Evolutionary conservation across 1,140 invertebrate species (phyloP), one percentile per base, ranked within the genome.

Genomic region (Sycobia sp.): DNA sequence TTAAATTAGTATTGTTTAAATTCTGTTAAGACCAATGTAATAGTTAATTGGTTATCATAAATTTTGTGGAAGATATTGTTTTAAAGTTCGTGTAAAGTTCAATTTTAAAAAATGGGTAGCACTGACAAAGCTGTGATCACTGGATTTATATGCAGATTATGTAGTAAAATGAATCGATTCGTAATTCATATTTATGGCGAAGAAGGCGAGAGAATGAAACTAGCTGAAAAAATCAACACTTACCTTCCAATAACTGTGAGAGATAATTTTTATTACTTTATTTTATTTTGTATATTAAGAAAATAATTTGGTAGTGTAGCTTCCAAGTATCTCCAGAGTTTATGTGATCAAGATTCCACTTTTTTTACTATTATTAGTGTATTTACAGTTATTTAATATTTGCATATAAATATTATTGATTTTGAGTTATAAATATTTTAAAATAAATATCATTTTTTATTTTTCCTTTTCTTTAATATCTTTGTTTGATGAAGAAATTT

Each of bases 121-220:
- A 85, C 89, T 64, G 89, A 90, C 71, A 88, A 86, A 82, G 89
- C 87, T 59, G 84, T 90, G 69, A 85, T 91, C 67, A 90, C 89
- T 27, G 89, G 90, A 67, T 91, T 90, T 80, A 88, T 91, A 73
- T 91, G 90, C 80, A 85, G 90, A 76, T 84, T 91, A 32, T 91
- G 90, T 80, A 90, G 89, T 46, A 89, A 90, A 84, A 90, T 91
- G 88, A 90, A 90, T 76, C 84, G 86, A 75, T 88, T 88, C 71
- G 90, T 91, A 51, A 86, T 91, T 67, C 89, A 90, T 75, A 90
- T 91, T 73, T 90, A 90, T 77, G 88, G 89, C 7, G 88, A 90
- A 73, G 87, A 90, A 82, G 89, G 89, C 41, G 84, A 86, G 70
- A 86, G 87, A 68, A 82, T 90, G 74, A 85, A 85, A 71, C 84